Evolutionary conservation across 2,797 vertebrate genomes (phyloP).

Genomic region (Mycteria americana): DNA sequence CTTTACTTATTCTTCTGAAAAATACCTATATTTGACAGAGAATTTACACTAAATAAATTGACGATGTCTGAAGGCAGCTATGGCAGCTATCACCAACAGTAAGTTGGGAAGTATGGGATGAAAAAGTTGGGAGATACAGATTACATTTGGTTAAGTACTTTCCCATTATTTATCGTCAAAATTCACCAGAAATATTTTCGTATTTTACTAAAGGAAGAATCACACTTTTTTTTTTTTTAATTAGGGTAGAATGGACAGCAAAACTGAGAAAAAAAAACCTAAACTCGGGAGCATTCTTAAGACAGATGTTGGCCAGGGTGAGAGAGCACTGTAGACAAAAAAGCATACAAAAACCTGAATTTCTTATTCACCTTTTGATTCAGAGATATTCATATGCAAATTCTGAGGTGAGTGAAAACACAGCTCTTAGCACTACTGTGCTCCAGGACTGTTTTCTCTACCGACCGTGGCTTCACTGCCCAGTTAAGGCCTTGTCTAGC

Average conservation of each 20-base stretch:
- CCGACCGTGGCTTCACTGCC: accelerated
- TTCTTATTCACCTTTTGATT: not conserved
- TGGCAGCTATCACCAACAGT: not conserved
- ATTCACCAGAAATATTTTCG: not conserved
- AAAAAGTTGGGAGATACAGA: not conserved
- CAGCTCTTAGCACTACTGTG: accelerated
- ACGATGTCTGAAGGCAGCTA: not conserved
- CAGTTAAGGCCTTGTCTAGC: no score
- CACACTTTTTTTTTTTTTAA: not conserved
- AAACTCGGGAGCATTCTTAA: not conserved
- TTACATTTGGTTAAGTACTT: not conserved
- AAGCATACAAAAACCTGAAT: not conserved
- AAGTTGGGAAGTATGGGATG: not conserved
- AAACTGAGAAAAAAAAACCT: not conserved
- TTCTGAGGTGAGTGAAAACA: not conserved
- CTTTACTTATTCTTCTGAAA: not conserved
- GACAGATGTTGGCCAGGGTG: not conserved
- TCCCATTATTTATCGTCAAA: not conserved
- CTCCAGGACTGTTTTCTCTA: not conserved
- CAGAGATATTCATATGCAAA: not conserved
- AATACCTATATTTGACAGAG: not conserved
- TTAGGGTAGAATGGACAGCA: not conserved
- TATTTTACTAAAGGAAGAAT: not conserved
- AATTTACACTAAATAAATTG: not conserved
- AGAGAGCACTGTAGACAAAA: not conserved